Evolutionary conservation across 1,140 invertebrate genomes (phyloP).

Genomic region (Lineus longissimus): DNA sequence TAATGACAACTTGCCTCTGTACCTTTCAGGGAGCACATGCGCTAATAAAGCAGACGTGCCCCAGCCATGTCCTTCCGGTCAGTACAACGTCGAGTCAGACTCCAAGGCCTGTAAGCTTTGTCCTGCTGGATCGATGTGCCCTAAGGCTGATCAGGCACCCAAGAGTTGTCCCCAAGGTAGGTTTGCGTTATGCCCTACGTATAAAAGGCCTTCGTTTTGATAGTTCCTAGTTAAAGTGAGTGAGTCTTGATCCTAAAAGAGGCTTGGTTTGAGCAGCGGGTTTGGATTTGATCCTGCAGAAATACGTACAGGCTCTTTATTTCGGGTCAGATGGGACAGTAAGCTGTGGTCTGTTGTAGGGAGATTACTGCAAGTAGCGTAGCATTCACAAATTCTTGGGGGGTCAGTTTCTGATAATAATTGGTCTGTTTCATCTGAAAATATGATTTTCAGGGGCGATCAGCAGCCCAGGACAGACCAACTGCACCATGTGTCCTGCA

Average conservation of each 20-base stretch:
- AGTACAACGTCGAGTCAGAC: slow-evolving; percentile 26
- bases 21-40: slow-evolving; percentile 26
- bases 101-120: slow-evolving; percentile 24
- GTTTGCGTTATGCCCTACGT: not conserved
- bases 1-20: not conserved
- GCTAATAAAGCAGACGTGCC: slow-evolving; percentile 19
- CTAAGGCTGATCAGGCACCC: slow-evolving; percentile 18
- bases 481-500: slow-evolving; percentile 32
- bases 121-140: slow-evolving; percentile 29
- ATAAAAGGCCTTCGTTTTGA: not conserved
- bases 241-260: slow-evolving; percentile 17
- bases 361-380: too few relatives aligned
- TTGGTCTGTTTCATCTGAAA: too few relatives aligned
- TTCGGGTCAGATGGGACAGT: too few relatives aligned
- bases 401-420: too few relatives aligned
- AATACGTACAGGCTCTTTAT: too few relatives aligned
- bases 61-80: slow-evolving; percentile 24
- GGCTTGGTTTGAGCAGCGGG: slow-evolving; percentile 25
- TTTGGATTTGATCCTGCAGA: slow-evolving; percentile 34
- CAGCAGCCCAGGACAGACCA: slow-evolving; percentile 10
- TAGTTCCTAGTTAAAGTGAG: not conserved
- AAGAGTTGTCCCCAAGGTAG: slow-evolving; percentile 24
- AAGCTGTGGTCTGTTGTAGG: too few relatives aligned
- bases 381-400: too few relatives aligned
- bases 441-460: too few relatives aligned